Conservation (phyloP, 2,888 invertebrate species). For the Sympetrum striolatum region DNA sequence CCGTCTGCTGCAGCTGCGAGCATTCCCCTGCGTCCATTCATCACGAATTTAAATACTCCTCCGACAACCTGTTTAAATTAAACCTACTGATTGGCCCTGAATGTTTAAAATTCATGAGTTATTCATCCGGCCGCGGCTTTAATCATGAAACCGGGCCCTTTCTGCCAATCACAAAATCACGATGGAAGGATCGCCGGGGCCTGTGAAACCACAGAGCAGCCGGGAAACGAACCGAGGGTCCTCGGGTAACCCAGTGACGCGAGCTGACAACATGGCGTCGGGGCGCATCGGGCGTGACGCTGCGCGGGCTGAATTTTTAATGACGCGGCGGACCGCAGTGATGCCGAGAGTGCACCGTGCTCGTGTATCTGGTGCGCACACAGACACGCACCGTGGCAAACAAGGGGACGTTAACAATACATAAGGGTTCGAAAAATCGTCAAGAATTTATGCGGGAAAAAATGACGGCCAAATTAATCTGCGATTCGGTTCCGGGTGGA, state of each 20-base stretch:
- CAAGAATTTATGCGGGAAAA: background rate
- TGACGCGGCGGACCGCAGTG: background rate
- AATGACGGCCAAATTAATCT: background rate
- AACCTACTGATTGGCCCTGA: conserved; percentile 26
- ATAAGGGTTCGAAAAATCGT: background rate
- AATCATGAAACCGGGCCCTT: background rate
- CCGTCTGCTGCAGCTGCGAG: background rate
- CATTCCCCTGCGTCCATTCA: background rate
- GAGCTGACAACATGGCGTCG: conserved; percentile 10
- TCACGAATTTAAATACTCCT: conserved; percentile 33
- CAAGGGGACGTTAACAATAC: background rate
- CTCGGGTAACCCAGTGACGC: background rate
- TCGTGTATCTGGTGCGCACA: background rate
- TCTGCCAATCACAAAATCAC: background rate
- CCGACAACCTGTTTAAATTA: conserved; percentile 37
- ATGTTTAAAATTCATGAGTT: conserved; percentile 40
- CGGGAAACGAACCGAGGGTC: background rate
- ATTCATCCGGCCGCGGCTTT: conserved; percentile 21
- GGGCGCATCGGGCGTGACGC: background rate
- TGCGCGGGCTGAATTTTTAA: background rate
- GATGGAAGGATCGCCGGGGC: background rate
- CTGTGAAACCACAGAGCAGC: background rate
- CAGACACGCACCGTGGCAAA: background rate
- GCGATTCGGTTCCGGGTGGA: background rate
- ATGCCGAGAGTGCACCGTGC: background rate